Conservation (phyloP, 2,113 vertebrate genomes). For the Gila orcuttii region DNA sequence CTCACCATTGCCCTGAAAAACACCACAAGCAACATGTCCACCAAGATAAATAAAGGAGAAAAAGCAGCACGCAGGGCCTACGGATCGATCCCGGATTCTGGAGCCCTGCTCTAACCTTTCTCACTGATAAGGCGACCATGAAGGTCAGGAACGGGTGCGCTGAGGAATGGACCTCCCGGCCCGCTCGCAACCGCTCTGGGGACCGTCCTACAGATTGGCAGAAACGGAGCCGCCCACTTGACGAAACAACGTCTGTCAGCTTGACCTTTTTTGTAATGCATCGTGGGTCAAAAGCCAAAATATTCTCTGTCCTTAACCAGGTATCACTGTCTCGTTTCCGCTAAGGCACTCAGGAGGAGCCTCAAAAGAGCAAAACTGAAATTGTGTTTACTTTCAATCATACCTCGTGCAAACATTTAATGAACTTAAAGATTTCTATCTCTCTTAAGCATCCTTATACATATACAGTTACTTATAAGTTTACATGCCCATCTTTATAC, state of each 20-base stretch:
- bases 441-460: background rate
- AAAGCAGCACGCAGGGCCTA: constrained; percentile 65
- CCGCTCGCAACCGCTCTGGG: background rate
- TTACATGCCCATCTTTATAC: background rate
- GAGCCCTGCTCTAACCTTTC: constrained; percentile 77
- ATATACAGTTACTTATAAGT: constrained; percentile 11
- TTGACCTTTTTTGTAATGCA: constrained; percentile 82
- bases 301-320: constrained; percentile 61
- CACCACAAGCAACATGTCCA: constrained; percentile 76
- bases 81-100: constrained; percentile 77
- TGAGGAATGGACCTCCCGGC: constrained; percentile 35
- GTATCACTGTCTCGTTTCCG: constrained; percentile 72
- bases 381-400: constrained; percentile 62
- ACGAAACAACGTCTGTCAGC: constrained; percentile 75
- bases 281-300: constrained; percentile 73
- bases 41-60: constrained; percentile 77
- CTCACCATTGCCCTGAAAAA: constrained; percentile 77
- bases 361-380: constrained; percentile 71
- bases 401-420: background rate
- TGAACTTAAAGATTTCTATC: constrained; percentile 36
- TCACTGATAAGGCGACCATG: constrained; percentile 74
- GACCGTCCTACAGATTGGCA: constrained; percentile 62
- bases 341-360: constrained; percentile 68
- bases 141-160: constrained; percentile 69
- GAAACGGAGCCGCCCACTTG: constrained; percentile 65